Conservation (phyloP, 2,113 vertebrate species). For the Motacilla alba region DNA sequence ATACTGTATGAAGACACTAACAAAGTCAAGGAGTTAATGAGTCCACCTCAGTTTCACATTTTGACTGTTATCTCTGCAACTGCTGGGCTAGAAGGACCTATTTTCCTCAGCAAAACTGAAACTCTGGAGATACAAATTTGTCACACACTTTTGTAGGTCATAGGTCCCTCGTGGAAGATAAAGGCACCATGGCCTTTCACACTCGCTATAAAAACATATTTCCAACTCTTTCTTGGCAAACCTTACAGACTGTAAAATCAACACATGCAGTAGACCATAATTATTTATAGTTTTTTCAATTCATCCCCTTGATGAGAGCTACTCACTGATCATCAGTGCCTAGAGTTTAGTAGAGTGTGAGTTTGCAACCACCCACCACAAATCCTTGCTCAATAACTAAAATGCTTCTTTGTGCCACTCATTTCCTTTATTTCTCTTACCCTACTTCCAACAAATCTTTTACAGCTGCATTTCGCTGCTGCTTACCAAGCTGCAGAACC, state of each 20-base stretch:
- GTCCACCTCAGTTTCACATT: background rate
- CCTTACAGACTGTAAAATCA: background rate
- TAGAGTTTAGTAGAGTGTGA: background rate
- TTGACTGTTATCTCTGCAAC: background rate
- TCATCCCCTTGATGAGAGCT: background rate
- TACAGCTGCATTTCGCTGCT: background rate
- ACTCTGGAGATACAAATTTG: background rate
- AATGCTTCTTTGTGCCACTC: background rate
- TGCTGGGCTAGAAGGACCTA: background rate
- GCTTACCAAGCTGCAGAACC: background rate
- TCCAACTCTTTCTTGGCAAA: background rate
- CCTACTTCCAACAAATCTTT: background rate
- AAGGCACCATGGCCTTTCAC: background rate
- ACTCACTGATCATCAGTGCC: background rate
- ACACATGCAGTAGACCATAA: background rate
- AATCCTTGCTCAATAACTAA: background rate
- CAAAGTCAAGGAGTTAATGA: background rate
- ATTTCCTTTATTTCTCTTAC: background rate
- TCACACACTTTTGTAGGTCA: background rate
- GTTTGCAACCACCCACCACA: background rate
- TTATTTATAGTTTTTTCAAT: background rate
- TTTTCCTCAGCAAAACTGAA: background rate
- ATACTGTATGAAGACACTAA: background rate
- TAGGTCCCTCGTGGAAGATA: background rate
- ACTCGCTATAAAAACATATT: rapidly evolving